Evolutionary conservation across 2,797 vertebrate species (phyloP).

Genomic region (Centropyge bicolor): DNA sequence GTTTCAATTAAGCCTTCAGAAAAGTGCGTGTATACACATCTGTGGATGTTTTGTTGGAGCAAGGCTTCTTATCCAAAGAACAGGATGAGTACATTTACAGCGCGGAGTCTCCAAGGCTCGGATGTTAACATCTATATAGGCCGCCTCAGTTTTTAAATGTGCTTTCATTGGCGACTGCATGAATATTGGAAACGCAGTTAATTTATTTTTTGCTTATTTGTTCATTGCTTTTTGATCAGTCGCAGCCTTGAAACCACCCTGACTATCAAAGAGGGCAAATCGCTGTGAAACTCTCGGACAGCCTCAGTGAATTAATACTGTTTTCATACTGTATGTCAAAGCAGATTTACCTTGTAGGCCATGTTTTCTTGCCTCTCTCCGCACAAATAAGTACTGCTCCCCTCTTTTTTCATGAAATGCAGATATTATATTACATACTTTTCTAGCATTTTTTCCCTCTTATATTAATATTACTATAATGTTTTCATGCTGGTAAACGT

Average conservation of each 20-base stretch:
- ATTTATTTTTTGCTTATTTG: neutral
- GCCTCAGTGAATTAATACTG: neutral
- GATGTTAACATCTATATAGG: neutral
- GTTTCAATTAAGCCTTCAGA: constrained; percentile 26
- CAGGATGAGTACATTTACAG: constrained; percentile 1
- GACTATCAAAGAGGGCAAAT: neutral
- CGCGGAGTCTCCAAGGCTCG: neutral
- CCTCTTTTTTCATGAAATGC: neutral
- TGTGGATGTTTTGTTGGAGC: neutral
- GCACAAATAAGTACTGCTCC: neutral
- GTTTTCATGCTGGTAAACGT: neutral
- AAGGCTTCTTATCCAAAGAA: neutral
- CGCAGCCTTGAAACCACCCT: constrained; percentile 11
- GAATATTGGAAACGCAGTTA: neutral
- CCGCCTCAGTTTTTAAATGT: neutral
- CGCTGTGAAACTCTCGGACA: neutral
- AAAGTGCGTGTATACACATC: neutral
- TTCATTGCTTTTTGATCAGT: neutral
- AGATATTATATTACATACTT: neutral
- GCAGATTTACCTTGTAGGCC: neutral
- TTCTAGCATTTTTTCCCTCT: too few species aligned
- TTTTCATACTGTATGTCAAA: neutral
- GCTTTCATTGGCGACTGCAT: neutral
- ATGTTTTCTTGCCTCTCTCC: neutral
- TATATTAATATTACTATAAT: neutral